These are phyloP conservation scores for Zootoca vivipara DNA, from an alignment of 2,113 vertebrate species.

Conservation along the genomic window DNA sequence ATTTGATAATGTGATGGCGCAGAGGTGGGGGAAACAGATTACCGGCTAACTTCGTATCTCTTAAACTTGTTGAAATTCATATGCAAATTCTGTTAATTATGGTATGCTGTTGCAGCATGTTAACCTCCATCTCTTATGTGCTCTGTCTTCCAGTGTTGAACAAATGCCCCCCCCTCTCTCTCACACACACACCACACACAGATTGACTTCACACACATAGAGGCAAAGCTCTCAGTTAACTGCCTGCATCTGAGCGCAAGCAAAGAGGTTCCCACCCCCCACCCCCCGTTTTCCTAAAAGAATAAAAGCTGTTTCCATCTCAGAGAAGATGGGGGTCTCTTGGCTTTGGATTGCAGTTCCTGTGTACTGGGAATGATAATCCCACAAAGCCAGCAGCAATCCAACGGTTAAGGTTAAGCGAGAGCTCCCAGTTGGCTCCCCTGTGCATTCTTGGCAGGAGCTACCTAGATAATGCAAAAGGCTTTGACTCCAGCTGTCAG, in stretches of 20 bases:
- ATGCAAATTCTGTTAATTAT: neutral
- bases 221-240: neutral
- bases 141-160: neutral
- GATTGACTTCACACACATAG: neutral
- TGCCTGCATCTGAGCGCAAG: neutral
- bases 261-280: neutral
- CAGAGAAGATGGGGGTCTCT: neutral
- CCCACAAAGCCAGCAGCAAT: neutral
- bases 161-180: too few relatives aligned
- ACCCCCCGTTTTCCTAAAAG: too few relatives aligned
- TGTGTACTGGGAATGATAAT: neutral
- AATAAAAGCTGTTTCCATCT: neutral
- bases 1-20: neutral
- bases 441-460: conserved; percentile 13
- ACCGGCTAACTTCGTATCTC: neutral
- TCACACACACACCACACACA: neutral
- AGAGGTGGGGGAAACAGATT: neutral
- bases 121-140: neutral
- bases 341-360: neutral
- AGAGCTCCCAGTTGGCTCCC: neutral
- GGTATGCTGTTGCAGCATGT: neutral
- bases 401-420: conserved; percentile 2
- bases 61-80: neutral
- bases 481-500: conserved; percentile 4
- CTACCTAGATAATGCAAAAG: neutral